phyloP scores from a whole-genome alignment of 2,113 vertebrate species.

The Haplotaxodon microlepis region DNA sequence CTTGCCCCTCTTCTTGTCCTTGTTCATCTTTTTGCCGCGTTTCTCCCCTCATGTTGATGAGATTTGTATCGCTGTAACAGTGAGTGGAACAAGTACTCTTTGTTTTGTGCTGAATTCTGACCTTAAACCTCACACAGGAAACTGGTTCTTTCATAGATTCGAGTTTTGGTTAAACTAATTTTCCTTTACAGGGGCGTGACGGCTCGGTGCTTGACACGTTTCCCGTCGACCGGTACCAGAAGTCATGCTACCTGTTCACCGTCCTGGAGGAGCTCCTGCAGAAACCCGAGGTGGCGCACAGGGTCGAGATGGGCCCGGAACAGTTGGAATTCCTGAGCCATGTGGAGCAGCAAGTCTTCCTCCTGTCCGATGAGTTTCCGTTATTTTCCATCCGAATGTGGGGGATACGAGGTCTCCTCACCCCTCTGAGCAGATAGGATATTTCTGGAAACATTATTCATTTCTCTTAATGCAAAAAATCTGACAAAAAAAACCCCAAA shows the following conservation, averaged over 20 bases:
- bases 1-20: neutral
- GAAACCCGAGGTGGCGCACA: neutral
- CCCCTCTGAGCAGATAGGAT: neutral
- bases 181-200: constrained; percentile 52
- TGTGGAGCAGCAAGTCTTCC: constrained; percentile 71
- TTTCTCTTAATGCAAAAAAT: neutral
- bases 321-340: constrained; percentile 60
- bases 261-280: constrained; percentile 79
- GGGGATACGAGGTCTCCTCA: constrained; percentile 74
- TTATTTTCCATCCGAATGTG: constrained; percentile 83
- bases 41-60: neutral
- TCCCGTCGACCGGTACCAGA: constrained; percentile 76
- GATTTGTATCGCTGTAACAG: neutral
- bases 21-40: neutral
- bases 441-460: neutral
- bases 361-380: constrained; percentile 81
- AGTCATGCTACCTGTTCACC: constrained; percentile 75
- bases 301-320: constrained; percentile 8
- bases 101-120: neutral
- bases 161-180: neutral
- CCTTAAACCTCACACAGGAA: neutral
- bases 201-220: constrained; percentile 16
- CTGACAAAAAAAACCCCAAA: accelerated
- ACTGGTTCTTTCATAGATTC: neutral
- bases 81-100: neutral